phyloP scores from a whole-genome alignment of 2,888 invertebrate genomes.

The Drosophila paranaensis region DNA sequence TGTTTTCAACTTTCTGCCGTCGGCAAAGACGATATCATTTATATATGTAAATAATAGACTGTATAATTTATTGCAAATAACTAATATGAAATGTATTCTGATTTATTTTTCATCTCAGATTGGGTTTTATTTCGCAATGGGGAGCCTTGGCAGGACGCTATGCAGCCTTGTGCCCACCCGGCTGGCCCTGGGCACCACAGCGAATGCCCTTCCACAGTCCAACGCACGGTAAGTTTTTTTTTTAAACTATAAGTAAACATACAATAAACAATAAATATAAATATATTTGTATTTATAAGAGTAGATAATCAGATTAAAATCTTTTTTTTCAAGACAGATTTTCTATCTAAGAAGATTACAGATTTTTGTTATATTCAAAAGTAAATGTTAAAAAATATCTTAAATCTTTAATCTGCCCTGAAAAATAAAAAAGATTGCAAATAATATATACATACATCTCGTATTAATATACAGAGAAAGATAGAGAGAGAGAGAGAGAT shows the following conservation, averaged over 20 bases:
- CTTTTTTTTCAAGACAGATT: neutral
- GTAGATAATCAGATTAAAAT: too few species aligned
- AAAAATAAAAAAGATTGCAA: neutral
- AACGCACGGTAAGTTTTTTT: constrained; percentile 87
- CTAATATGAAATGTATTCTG: neutral
- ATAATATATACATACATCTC: neutral
- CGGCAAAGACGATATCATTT: constrained; percentile 32
- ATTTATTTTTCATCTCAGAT: constrained; percentile 85
- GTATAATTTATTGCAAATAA: constrained; percentile 25
- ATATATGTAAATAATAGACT: too few species aligned
- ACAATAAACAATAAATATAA: neutral
- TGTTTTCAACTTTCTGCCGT: constrained; percentile 42
- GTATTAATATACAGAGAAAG: neutral
- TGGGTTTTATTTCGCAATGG: constrained; percentile 93
- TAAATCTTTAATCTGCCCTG: neutral
- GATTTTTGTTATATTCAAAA: neutral
- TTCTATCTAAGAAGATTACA: neutral
- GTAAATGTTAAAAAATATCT: neutral
- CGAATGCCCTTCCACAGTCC: constrained; percentile 87
- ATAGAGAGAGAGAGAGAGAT: too few species aligned
- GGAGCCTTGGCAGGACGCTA: constrained; percentile 91
- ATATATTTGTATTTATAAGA: neutral
- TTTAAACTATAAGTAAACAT: too few species aligned
- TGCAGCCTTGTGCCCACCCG: constrained; percentile 89
- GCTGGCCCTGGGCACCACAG: constrained; percentile 88